Base-by-base conservation (phyloP, 2,888 invertebrate genomes). In the Formica aserva region DNA sequence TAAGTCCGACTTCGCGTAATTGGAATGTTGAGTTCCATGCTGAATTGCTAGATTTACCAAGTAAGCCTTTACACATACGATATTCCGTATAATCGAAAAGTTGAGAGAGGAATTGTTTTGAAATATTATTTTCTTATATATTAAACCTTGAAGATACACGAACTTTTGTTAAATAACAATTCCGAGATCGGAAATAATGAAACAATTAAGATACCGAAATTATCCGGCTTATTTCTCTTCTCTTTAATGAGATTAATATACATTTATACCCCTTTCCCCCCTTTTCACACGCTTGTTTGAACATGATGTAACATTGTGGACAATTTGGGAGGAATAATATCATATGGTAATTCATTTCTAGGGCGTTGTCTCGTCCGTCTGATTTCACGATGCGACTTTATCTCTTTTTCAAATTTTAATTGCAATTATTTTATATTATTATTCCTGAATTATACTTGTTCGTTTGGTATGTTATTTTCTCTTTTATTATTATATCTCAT, bases 21-120 rank as follows among this genome's bases (percentile, higher is more conserved):
- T 89, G 91, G 80, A 90, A 91, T 84, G 90, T 89, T 84, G 83
- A 86, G 87, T 86, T 76, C 74, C 72, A 41, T 60, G 55, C 6
- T 41, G 55, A 48, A 22, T 41, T 52, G 6, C 60, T n/a, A 26
- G 65, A 65, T 57, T 83, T 55, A 32, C 13, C 41, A 9, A 55
- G 32, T 45, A 52, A 48, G 29, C 52, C n/a, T 32, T 60, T 18
- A 32, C 71, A 29, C 2, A 32, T 35, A 65, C 62, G 65, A 78
- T 15, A 52, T 71, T 71, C 32, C 38, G 11, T 35, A 32, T 41
- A 57, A 71, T 78, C 38, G n/a, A 55, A 41, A 77, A 55, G 55
- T 32, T 11, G 57, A 55, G 29, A 6, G 13, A 15, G n/a, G 1
- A 32, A 41, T 55, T n/a, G 52, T 38, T 18, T 1, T 9, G 22